Conservation (phyloP, 1,140 invertebrate species). For the Drosophila orosa region DNA sequence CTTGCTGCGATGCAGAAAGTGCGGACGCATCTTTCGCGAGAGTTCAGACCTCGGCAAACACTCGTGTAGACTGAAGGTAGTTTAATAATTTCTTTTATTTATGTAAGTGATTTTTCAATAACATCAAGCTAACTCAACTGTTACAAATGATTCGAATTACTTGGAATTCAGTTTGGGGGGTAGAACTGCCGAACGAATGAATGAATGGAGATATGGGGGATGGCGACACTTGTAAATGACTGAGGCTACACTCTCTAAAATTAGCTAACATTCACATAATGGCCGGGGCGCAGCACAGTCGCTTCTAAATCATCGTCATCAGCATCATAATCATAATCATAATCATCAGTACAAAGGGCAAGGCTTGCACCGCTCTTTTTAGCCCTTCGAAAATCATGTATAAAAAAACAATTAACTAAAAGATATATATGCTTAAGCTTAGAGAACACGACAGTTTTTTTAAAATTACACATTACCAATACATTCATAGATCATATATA, state of each 20-base stretch:
- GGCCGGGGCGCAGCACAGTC: conserved; percentile 55
- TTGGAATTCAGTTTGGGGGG: conserved; percentile 37
- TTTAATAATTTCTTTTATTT: conserved; percentile 48
- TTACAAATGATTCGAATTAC: conserved; percentile 44
- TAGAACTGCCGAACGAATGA: conserved; percentile 25
- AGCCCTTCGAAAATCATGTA: conserved; percentile 70
- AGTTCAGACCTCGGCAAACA: conserved; percentile 22
- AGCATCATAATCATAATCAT: too few species aligned
- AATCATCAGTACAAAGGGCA: conserved; percentile 58
- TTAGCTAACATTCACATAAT: conserved; percentile 78
- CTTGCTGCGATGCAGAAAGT: conserved; percentile 44
- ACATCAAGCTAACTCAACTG: conserved; percentile 50
- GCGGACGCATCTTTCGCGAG: conserved; percentile 42
- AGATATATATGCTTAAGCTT: conserved; percentile 67
- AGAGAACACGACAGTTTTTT: conserved; percentile 67
- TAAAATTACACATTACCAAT: conserved; percentile 58
- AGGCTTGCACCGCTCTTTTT: conserved; percentile 34
- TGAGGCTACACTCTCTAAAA: conserved; percentile 66
- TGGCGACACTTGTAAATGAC: conserved; percentile 18
- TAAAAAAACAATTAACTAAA: conserved; percentile 80
- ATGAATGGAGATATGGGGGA: conserved; percentile 7
- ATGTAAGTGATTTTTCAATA: conserved; percentile 35
- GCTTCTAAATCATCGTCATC: conserved; percentile 48
- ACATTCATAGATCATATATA: conserved; percentile 67
- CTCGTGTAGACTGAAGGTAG: conserved; percentile 2